These are phyloP conservation scores for Zosterops lateralis DNA, from an alignment of 2,113 vertebrate species.

Conservation along the genomic window DNA sequence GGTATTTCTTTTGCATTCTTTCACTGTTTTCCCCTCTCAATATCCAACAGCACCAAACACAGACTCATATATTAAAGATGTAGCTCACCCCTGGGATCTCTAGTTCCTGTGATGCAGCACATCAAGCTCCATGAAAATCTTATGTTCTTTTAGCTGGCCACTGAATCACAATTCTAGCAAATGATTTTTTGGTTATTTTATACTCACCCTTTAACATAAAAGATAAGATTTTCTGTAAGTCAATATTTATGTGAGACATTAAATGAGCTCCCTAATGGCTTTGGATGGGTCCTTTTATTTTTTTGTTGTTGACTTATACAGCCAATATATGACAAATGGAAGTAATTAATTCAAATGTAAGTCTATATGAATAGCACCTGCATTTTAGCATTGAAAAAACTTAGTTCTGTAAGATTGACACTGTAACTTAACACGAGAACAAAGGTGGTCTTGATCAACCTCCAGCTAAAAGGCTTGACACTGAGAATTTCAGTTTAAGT, in stretches of 20 bases:
- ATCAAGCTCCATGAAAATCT: background rate
- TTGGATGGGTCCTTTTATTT: background rate
- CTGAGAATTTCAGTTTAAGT: background rate
- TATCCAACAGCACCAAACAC: background rate
- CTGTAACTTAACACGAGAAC: background rate
- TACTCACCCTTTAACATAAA: background rate
- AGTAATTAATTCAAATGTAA: background rate
- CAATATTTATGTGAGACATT: background rate
- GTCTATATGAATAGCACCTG: background rate
- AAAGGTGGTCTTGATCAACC: background rate
- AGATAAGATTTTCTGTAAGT: background rate
- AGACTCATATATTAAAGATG: background rate
- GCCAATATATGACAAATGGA: background rate
- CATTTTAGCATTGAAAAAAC: background rate
- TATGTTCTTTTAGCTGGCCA: background rate
- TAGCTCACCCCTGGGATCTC: background rate
- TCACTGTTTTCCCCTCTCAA: background rate
- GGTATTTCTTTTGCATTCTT: background rate
- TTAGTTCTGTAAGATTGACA: background rate
- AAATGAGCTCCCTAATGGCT: background rate
- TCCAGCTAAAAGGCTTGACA: background rate
- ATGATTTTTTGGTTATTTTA: background rate
- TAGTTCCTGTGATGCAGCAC: background rate
- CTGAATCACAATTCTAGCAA: background rate
- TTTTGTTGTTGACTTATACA: background rate